phyloP scores from a whole-genome alignment of 2,888 invertebrate genomes.

The Iselma pallidipennis region DNA sequence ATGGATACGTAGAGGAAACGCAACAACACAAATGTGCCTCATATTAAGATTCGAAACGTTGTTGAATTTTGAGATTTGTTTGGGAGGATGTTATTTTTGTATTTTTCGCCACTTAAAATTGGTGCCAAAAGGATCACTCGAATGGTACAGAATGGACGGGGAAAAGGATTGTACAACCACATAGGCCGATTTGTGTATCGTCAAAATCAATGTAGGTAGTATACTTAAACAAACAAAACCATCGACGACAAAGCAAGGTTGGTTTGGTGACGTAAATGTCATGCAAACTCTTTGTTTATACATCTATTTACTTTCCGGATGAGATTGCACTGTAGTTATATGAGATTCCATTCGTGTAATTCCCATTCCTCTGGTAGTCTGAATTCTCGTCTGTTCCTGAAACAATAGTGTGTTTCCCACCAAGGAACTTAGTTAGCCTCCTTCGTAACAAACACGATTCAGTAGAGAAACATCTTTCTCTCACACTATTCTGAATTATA shows the following conservation, averaged over 20 bases:
- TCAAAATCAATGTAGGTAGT: not conserved
- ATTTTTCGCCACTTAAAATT: no score
- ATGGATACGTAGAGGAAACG: no score
- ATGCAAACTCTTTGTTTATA: not conserved
- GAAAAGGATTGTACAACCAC: no score
- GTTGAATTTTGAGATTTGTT: no score
- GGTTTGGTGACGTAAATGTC: not conserved
- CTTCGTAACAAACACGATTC: conserved; percentile 1
- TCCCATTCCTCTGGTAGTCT: not conserved
- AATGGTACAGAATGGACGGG: no score
- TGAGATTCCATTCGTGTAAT: not conserved
- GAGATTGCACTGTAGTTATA: not conserved
- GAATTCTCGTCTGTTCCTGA: not conserved
- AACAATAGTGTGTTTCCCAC: conserved; percentile 6
- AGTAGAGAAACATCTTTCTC: conserved; percentile 5
- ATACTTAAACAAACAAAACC: no score
- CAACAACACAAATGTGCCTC: no score
- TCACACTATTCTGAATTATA: not conserved
- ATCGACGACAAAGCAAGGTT: not conserved
- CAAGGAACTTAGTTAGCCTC: conserved; percentile 9
- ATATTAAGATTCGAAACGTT: no score
- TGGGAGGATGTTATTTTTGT: no score
- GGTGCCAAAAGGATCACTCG: no score
- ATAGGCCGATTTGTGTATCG: no score
- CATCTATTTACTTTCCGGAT: not conserved